Conservation (phyloP, 53 echinoderm and acorn worm species). For the Zoroaster sp. region DNA sequence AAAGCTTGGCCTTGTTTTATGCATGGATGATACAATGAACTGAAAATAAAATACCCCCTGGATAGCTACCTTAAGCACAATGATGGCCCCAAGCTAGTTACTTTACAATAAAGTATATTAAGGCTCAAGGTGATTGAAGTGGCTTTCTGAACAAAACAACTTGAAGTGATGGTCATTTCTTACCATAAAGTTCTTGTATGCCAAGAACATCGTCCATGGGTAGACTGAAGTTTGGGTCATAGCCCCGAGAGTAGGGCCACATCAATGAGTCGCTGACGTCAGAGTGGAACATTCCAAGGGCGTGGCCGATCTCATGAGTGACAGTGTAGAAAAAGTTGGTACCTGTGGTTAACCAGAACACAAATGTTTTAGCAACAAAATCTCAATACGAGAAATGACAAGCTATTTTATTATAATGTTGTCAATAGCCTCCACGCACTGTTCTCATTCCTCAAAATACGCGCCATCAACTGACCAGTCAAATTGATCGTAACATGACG, state of each 20-base stretch:
- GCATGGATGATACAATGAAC: background rate
- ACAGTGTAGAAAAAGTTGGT: slow-evolving; percentile 84
- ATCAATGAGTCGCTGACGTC: slow-evolving; percentile 69
- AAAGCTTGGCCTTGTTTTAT: background rate
- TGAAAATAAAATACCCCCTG: background rate
- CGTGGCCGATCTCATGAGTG: slow-evolving; percentile 90
- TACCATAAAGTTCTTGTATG: slow-evolving; percentile 91
- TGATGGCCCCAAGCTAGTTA: background rate
- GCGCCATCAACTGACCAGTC: too few species aligned
- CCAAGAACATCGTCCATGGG: slow-evolving; percentile 81
- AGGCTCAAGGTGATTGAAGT: background rate
- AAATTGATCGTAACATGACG: too few species aligned
- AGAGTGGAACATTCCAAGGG: slow-evolving; percentile 88
- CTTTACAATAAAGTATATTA: background rate
- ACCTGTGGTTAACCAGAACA: slow-evolving; percentile 48
- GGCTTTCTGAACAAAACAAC: background rate
- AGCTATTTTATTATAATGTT: too few species aligned
- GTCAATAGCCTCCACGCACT: too few species aligned
- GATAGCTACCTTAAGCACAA: too few species aligned
- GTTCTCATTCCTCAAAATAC: too few species aligned
- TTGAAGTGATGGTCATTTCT: background rate
- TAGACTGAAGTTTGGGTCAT: slow-evolving; percentile 67
- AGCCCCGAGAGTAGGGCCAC: slow-evolving; percentile 82
- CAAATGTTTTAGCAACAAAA: background rate
- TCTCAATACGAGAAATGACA: background rate